Conservation (phyloP, 1,140 invertebrate species). For the Zaprionus vittiger region DNA sequence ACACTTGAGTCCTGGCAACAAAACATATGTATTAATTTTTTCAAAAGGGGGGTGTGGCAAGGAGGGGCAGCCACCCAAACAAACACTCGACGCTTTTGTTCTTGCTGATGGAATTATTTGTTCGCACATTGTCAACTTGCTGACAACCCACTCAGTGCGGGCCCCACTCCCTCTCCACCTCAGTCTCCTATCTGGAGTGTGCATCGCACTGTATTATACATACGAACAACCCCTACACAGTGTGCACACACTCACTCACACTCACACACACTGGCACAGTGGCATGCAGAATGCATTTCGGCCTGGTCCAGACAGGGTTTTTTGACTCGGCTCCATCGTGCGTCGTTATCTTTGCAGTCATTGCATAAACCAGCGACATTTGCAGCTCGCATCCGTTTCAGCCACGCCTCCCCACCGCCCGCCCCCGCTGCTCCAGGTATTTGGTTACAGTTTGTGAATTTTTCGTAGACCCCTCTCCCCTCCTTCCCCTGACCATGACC, state of each 20-base stretch:
- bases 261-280: not conserved
- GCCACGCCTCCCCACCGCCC: slow-evolving; percentile 4
- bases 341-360: slow-evolving; percentile 77
- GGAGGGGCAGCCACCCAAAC: slow-evolving; percentile 66
- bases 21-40: slow-evolving; percentile 9
- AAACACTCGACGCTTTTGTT: slow-evolving; percentile 83
- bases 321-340: slow-evolving; percentile 42
- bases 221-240: slow-evolving; percentile 4
- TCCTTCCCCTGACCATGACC: no score
- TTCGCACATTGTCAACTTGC: slow-evolving; percentile 83
- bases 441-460: slow-evolving; percentile 78
- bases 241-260: not conserved
- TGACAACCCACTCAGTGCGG: slow-evolving; percentile 47
- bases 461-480: slow-evolving; percentile 47
- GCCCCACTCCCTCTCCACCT: slow-evolving; percentile 15
- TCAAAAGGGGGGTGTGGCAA: not conserved
- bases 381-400: slow-evolving; percentile 35
- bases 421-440: slow-evolving; percentile 33
- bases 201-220: slow-evolving; percentile 35
- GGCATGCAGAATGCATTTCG: slow-evolving; percentile 76
- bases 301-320: slow-evolving; percentile 41
- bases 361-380: slow-evolving; percentile 73
- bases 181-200: slow-evolving; percentile 49
- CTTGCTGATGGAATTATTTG: slow-evolving; percentile 84
- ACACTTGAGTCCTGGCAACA: not conserved